These are phyloP conservation scores for Enhydra lutris DNA, from an alignment of 2,113 vertebrate species.

Conservation along the genomic window DNA sequence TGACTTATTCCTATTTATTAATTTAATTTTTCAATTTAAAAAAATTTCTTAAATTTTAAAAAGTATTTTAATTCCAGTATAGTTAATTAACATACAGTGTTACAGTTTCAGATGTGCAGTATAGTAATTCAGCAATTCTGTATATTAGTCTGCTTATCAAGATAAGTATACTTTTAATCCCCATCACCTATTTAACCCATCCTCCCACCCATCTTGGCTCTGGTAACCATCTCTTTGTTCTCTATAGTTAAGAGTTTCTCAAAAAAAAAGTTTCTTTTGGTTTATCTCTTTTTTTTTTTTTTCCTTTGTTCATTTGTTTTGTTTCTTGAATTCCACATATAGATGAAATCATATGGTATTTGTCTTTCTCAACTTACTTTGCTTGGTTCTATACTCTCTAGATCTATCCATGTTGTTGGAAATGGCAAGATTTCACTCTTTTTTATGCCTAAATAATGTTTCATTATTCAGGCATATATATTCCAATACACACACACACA, in stretches of 20 bases:
- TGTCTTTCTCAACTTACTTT: background rate
- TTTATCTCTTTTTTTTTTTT: background rate
- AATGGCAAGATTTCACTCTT: background rate
- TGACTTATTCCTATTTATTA: background rate
- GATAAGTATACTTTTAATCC: background rate
- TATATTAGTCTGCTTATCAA: background rate
- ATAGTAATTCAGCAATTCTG: background rate
- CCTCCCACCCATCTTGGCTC: background rate
- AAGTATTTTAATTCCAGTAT: background rate
- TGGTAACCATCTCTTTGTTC: background rate
- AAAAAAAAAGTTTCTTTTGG: background rate
- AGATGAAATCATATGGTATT: background rate
- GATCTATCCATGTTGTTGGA: background rate
- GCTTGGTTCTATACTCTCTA: background rate
- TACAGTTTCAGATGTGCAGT: background rate
- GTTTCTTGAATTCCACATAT: background rate
- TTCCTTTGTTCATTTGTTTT: background rate
- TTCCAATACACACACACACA: too few species aligned
- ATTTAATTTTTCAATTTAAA: background rate
- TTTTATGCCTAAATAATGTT: too few species aligned
- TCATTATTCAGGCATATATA: background rate
- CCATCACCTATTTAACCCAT: background rate
- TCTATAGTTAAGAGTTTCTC: background rate
- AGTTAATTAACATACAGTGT: background rate
- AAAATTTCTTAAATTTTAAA: background rate